These are phyloP conservation scores for Blastobasis lacticolella DNA, from an alignment of 2,888 invertebrate genomes.

Conservation along the genomic window DNA sequence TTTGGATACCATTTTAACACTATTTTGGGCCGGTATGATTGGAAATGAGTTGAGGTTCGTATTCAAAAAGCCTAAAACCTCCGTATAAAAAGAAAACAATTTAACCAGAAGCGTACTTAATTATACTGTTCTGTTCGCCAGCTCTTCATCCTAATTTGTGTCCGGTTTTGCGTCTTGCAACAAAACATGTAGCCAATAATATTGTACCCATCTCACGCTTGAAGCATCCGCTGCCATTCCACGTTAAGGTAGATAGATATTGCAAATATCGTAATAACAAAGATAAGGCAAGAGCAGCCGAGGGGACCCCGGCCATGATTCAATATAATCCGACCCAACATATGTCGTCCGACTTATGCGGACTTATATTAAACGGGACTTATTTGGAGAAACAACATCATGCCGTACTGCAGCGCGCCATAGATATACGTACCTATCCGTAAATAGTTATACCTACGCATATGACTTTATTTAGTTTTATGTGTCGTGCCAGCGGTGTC, in stretches of 20 bases:
- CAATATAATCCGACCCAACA: constrained; percentile 57
- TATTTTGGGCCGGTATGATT: too few relatives aligned
- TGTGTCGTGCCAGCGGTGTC: background rate
- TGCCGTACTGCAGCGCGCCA: constrained; percentile 16
- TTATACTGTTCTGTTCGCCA: too few relatives aligned
- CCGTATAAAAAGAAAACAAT: too few relatives aligned
- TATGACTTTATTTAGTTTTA: constrained; percentile 17
- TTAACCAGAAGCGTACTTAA: too few relatives aligned
- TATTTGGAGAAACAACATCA: constrained; percentile 44
- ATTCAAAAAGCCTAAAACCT: too few relatives aligned
- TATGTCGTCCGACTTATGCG: constrained; percentile 49
- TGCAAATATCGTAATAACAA: constrained; percentile 21
- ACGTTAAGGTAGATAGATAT: constrained; percentile 16
- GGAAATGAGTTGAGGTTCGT: too few relatives aligned
- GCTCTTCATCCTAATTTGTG: too few relatives aligned
- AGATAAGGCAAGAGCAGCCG: constrained; percentile 19
- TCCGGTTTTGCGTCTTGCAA: too few relatives aligned
- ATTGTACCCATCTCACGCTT: background rate
- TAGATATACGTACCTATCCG: constrained; percentile 19
- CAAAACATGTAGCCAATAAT: too few relatives aligned
- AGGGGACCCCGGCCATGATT: constrained; percentile 44
- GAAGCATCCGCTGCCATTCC: constrained; percentile 20
- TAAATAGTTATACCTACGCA: background rate
- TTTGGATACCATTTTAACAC: too few relatives aligned
- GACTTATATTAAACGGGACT: constrained; percentile 58